These are phyloP conservation scores for Nemurella pictetii DNA, from an alignment of 2,888 invertebrate genomes.

Conservation along the genomic window DNA sequence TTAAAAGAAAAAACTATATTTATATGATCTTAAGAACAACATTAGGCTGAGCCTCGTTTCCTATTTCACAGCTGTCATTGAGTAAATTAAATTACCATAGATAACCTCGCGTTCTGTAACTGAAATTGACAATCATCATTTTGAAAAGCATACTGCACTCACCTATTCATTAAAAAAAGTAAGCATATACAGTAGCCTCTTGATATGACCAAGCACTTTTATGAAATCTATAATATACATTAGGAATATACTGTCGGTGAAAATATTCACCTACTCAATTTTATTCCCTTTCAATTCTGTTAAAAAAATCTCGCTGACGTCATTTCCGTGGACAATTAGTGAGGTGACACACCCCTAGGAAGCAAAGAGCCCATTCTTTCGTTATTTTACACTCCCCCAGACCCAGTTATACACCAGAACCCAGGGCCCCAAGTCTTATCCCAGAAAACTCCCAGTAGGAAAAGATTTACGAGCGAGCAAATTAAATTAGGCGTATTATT, in stretches of 20 bases:
- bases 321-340: constrained; percentile 41
- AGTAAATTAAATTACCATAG: neutral
- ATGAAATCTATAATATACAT: neutral
- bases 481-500: constrained; percentile 42
- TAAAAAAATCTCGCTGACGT: constrained; percentile 33
- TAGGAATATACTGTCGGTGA: no score
- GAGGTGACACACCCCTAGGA: constrained; percentile 39
- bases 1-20: neutral
- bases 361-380: constrained; percentile 39
- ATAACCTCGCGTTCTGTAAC: neutral
- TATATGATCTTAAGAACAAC: no score
- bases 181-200: no score
- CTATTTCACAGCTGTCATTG: neutral
- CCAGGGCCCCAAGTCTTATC: constrained; percentile 21
- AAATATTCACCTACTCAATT: neutral
- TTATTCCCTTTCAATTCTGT: neutral
- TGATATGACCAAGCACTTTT: neutral
- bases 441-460: constrained; percentile 38
- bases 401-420: constrained; percentile 5
- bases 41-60: no score
- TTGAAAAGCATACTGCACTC: neutral
- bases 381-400: constrained; percentile 35
- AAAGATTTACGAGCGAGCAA: constrained; percentile 40
- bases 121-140: neutral
- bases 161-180: neutral